Evolutionary conservation across 2,113 vertebrate genomes (phyloP), one percentile per base, ranked within the genome.

Genomic region (Nettapus auritus): DNA sequence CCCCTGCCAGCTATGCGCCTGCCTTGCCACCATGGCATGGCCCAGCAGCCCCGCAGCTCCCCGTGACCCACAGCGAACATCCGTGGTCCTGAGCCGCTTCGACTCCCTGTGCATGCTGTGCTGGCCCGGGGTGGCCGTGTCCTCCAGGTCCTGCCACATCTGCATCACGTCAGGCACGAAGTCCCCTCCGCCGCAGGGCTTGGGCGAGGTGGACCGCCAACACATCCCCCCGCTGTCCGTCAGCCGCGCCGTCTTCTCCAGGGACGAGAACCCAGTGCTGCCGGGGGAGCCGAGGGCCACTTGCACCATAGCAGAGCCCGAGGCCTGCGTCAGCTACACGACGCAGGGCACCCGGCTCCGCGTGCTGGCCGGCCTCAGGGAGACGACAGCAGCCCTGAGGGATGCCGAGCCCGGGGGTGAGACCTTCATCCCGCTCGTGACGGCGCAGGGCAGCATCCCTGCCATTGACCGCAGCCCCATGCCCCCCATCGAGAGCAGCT

Each of bases 21-120:
- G 0, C 0, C 0, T 15, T 6, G 28, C 29, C 3, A 0, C 38
- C 25, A 1, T 2, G 6, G 26, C 12, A 26, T 12, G 48, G 38
- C 20, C 28, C 7, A 1, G 26, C 18, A 11, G 53, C 19, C 15
- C 44, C 11, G 5, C 23, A 11, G 67, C 8, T 11, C n/a, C 59
- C 70, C 31, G 3, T 14, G 9, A 9, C 11, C 3, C 5, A 8
- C 13, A 7, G n/a, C 36, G 5, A 38, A 38, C 20, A 9, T 13
- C 56, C 2, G 26, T 64, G 7, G 11, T 34, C 8, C 26, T 64
- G 36, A 40, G 62, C 38, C 28, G 26, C 26, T 22, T 40, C 62
- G 38, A 23, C 62, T 29, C 26, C 62, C 36, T 40, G 26, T 64
- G 62, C 62, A 19, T 3, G 5, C 7, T 64, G 62, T 11, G 36